phyloP scores from a whole-genome alignment of 35 echinoderm and acorn worm genomes.

The Hemicentrotus pulcherrimus region DNA sequence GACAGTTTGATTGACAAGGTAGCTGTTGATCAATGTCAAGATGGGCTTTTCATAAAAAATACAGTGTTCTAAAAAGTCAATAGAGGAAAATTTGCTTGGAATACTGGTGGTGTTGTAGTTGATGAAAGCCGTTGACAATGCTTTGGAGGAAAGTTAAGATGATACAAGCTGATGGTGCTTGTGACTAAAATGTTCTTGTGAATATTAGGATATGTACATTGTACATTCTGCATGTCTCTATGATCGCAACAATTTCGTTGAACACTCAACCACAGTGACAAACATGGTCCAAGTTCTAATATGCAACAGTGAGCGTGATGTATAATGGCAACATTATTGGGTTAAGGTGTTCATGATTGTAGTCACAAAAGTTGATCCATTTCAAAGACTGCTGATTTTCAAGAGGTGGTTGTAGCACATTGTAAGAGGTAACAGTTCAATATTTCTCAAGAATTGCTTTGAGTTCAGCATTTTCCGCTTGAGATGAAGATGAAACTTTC shows the following conservation, averaged over 20 bases:
- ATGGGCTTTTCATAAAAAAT: neutral
- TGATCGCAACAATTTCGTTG: no score
- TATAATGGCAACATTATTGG: neutral
- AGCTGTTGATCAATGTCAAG: neutral
- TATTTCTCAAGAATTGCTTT: no score
- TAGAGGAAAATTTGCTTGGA: neutral
- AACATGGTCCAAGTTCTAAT: no score
- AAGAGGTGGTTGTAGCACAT: no score
- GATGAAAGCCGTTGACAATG: neutral
- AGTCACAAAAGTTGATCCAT: no score
- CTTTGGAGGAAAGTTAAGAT: neutral
- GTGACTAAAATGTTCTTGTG: neutral
- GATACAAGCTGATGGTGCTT: neutral
- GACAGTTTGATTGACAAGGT: neutral
- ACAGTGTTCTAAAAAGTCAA: neutral
- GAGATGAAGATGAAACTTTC: no score
- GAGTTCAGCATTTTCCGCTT: no score
- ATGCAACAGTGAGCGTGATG: neutral
- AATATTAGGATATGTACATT: neutral
- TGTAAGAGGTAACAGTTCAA: no score
- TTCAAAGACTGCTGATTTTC: no score
- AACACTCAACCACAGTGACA: no score
- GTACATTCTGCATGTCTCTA: neutral
- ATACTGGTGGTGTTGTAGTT: neutral
- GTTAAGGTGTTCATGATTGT: no score